phyloP scores from a whole-genome alignment of 2,888 invertebrate species.

The Netelia melanura region DNA sequence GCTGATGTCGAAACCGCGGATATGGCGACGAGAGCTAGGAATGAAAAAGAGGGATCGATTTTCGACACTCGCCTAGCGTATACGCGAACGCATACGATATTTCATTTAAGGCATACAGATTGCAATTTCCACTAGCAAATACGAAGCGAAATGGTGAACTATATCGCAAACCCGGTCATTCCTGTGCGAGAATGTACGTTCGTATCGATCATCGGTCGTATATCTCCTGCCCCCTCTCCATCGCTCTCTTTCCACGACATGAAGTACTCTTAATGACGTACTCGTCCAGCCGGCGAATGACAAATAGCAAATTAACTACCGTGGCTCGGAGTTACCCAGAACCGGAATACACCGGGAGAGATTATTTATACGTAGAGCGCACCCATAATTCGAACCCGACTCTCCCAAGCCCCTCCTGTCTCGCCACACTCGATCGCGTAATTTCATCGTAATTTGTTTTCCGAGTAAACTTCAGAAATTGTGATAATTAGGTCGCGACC shows the following conservation, averaged over 20 bases:
- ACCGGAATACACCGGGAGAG: background rate
- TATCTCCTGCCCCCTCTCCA: background rate
- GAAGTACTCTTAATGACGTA: conserved; percentile 65
- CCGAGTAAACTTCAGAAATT: conserved; percentile 43
- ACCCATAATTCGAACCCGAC: background rate
- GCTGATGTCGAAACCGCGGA: conserved; percentile 47
- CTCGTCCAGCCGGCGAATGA: conserved; percentile 67
- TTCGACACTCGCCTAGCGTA: conserved; percentile 17
- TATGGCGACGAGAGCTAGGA: background rate
- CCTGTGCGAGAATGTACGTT: conserved; percentile 20
- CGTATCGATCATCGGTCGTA: conserved; percentile 42
- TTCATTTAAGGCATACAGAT: conserved; percentile 40
- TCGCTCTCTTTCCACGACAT: conserved; percentile 30
- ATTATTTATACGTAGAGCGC: background rate
- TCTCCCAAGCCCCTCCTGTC: conserved; percentile 1
- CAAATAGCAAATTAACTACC: conserved; percentile 63
- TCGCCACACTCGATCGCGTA: conserved; percentile 11
- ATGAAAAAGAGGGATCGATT: conserved; percentile 41
- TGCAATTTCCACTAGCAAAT: conserved; percentile 55
- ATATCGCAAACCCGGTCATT: conserved; percentile 1
- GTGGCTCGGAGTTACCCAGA: conserved; percentile 12
- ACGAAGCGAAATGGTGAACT: conserved; percentile 42
- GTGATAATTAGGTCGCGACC: conserved; percentile 38
- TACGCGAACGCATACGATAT: background rate
- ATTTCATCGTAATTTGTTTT: conserved; percentile 48